Evolutionary conservation across 2,797 vertebrate species (phyloP).

Genomic region (Peromyscus attwateri): DNA sequence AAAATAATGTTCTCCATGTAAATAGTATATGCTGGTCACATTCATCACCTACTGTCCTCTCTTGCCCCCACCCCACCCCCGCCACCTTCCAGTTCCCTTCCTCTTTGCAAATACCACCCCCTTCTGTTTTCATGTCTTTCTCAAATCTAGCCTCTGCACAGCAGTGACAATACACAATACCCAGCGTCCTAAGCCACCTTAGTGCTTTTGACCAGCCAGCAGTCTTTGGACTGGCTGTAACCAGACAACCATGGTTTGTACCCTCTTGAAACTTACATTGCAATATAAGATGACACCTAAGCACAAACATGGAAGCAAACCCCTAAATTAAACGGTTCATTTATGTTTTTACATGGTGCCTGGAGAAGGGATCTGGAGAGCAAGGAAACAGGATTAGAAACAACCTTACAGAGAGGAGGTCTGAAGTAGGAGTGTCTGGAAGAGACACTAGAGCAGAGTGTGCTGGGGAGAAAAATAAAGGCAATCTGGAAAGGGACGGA

Average conservation of each 20-base stretch:
- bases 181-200: no score
- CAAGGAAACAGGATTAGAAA: background rate
- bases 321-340: background rate
- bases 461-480: background rate
- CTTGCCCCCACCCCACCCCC: background rate
- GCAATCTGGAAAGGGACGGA: background rate
- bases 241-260: background rate
- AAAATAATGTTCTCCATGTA: background rate
- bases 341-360: background rate
- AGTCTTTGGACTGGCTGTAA: background rate
- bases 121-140: background rate
- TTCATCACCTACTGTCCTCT: background rate
- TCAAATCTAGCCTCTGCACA: background rate
- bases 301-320: background rate
- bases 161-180: background rate
- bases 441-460: background rate
- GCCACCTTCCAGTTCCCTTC: no score
- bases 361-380: background rate
- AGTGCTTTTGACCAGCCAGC: background rate
- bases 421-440: background rate
- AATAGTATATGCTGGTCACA: background rate
- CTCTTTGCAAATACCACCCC: background rate
- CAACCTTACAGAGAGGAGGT: background rate
- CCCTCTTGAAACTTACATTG: background rate
- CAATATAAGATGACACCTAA: background rate